phyloP scores from a whole-genome alignment of 92 coral and sea anemone genomes.

The Scolanthus callimorphus region DNA sequence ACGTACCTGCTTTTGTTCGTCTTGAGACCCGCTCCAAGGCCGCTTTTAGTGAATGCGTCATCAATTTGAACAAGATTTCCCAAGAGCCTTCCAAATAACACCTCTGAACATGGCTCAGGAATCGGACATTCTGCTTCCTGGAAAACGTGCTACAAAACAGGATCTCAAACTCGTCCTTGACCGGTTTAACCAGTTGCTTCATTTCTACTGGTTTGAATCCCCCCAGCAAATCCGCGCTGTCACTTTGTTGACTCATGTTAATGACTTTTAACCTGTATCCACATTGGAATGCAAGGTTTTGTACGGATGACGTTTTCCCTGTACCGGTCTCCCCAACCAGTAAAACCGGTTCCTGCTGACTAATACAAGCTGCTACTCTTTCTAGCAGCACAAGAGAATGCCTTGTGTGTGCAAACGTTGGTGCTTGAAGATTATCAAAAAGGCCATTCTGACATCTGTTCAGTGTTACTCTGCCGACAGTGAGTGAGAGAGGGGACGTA shows the following conservation, averaged over 20 bases:
- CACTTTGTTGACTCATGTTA: slow-evolving; percentile 99
- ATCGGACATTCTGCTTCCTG: slow-evolving; percentile 86
- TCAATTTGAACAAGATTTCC: slow-evolving; percentile 86
- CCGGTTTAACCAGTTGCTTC: slow-evolving; percentile 92
- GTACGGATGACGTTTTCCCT: slow-evolving; percentile 91
- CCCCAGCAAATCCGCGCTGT: slow-evolving; percentile 92
- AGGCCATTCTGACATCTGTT: slow-evolving; percentile 33
- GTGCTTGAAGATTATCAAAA: not conserved
- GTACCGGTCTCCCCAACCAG: slow-evolving; percentile 98
- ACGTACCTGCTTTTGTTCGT: too few relatives aligned
- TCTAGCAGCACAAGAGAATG: slow-evolving; percentile 85
- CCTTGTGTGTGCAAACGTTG: slow-evolving; percentile 89
- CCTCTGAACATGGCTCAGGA: slow-evolving; percentile 80
- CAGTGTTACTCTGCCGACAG: slow-evolving; percentile 81
- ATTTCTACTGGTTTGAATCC: slow-evolving; percentile 98
- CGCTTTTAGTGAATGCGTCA: slow-evolving; percentile 76
- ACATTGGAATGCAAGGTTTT: slow-evolving; percentile 77
- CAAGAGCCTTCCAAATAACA: slow-evolving; percentile 84
- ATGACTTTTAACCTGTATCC: slow-evolving; percentile 63
- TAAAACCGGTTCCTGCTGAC: slow-evolving; percentile 84
- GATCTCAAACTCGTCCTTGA: slow-evolving; percentile 77
- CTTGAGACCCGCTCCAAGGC: too few relatives aligned
- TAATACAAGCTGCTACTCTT: slow-evolving; percentile 78
- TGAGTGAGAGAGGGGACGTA: slow-evolving; percentile 60
- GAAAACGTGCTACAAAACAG: slow-evolving; percentile 86